These are phyloP conservation scores for Alauda arvensis DNA, from an alignment of 2,797 vertebrate genomes.

Conservation along the genomic window DNA sequence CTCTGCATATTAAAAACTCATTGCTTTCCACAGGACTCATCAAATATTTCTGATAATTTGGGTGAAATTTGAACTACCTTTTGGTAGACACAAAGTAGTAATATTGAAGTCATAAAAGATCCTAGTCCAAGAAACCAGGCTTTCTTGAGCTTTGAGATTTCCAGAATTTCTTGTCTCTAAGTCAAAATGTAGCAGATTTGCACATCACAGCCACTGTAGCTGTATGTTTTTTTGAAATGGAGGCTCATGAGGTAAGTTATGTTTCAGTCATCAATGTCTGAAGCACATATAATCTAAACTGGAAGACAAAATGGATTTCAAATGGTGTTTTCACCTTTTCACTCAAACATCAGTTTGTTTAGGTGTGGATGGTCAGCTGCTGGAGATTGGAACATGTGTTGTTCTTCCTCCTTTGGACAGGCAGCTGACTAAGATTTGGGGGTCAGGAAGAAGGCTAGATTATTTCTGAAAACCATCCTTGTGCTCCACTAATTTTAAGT, in stretches of 20 bases:
- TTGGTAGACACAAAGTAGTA: background rate
- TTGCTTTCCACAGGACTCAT: background rate
- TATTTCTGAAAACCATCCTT: background rate
- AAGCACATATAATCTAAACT: background rate
- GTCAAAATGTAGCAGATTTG: background rate
- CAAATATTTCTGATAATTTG: background rate
- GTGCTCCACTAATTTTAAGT: background rate
- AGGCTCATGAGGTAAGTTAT: background rate
- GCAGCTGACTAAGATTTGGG: background rate
- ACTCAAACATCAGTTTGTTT: background rate
- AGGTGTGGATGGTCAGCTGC: background rate
- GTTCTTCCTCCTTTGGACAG: background rate
- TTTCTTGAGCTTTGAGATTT: background rate
- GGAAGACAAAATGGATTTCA: background rate
- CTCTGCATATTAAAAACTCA: background rate
- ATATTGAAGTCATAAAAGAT: background rate
- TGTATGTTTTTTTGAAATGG: background rate
- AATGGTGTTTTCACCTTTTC: background rate
- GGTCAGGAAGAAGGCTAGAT: background rate
- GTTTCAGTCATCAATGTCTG: background rate
- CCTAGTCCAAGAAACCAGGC: background rate
- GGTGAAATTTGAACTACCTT: background rate
- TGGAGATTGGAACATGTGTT: background rate
- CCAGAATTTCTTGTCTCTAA: background rate
- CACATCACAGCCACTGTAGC: background rate